These are phyloP conservation scores for Sander vitreus DNA, from an alignment of 2,113 vertebrate species.

Conservation along the genomic window DNA sequence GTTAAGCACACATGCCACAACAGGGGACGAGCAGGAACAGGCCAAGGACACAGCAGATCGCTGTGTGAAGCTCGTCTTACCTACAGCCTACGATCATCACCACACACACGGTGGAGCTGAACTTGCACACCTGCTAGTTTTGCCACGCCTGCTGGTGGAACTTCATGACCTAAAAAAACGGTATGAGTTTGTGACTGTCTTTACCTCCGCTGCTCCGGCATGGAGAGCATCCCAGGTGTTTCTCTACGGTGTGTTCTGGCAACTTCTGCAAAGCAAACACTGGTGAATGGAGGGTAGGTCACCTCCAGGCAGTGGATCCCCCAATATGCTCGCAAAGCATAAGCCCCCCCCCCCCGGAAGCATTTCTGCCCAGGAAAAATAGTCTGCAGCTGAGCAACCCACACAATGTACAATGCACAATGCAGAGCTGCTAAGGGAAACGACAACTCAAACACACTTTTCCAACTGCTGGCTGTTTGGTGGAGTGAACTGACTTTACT, in stretches of 20 bases:
- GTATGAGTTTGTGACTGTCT: conserved; percentile 3
- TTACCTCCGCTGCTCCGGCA: conserved; percentile 31
- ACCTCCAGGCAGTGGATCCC: conserved; percentile 49
- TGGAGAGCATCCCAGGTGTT: conserved; percentile 60
- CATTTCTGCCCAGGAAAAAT: conserved; percentile 61
- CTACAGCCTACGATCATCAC: conserved; percentile 39
- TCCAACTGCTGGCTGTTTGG: conserved; percentile 39
- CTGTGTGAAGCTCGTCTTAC: conserved; percentile 63
- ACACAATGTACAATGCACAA: conserved; percentile 64
- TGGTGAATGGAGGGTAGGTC: conserved; percentile 55
- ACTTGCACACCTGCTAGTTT: conserved; percentile 50
- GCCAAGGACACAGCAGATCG: conserved; percentile 68
- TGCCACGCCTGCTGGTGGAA: conserved; percentile 8
- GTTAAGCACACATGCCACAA: conserved; percentile 56
- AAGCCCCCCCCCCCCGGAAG: conserved; percentile 48
- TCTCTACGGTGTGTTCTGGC: conserved; percentile 57
- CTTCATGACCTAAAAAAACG: conserved; percentile 25
- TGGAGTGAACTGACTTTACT: conserved; percentile 18
- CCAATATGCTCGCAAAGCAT: conserved; percentile 45
- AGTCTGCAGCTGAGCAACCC: conserved; percentile 63
- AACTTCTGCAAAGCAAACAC: conserved; percentile 67
- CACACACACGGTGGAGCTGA: neutral
- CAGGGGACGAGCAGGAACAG: conserved; percentile 61
- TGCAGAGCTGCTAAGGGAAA: conserved; percentile 41
- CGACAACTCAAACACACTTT: conserved; percentile 60